Conservation (phyloP, 2,113 vertebrate species). For the Zapus hudsonius region DNA sequence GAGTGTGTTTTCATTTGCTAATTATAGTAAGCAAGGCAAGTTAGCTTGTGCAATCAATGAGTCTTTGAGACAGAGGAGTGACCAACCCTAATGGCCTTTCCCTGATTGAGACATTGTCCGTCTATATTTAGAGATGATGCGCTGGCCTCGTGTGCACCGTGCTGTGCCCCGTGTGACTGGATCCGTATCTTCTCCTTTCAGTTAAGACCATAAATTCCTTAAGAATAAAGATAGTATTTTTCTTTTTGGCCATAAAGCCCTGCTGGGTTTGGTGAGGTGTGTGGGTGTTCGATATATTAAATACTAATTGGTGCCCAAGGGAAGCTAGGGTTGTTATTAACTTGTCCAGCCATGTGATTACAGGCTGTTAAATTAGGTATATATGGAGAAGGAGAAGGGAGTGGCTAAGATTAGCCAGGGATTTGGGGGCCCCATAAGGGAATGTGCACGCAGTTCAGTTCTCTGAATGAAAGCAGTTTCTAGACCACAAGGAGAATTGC, state of each 20-base stretch:
- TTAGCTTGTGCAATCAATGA: neutral
- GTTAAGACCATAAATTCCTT: conserved; percentile 41
- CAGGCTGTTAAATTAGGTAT: too few relatives aligned
- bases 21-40: neutral
- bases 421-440: neutral
- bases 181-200: neutral
- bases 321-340: neutral
- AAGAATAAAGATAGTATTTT: conserved; percentile 55
- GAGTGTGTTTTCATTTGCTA: neutral
- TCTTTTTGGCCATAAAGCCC: neutral
- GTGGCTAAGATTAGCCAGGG: neutral
- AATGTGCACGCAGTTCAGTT: accelerated
- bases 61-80: neutral
- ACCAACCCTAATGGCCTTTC: neutral
- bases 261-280: neutral
- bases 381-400: too few relatives aligned
- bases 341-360: neutral
- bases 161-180: neutral
- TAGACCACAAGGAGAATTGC: neutral
- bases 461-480: neutral
- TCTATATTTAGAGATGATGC: neutral
- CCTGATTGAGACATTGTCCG: neutral
- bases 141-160: neutral
- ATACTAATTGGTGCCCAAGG: neutral
- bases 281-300: conserved; percentile 26